These are phyloP conservation scores for Ctenicera cuprea DNA, from an alignment of 2,888 invertebrate genomes.

Conservation along the genomic window DNA sequence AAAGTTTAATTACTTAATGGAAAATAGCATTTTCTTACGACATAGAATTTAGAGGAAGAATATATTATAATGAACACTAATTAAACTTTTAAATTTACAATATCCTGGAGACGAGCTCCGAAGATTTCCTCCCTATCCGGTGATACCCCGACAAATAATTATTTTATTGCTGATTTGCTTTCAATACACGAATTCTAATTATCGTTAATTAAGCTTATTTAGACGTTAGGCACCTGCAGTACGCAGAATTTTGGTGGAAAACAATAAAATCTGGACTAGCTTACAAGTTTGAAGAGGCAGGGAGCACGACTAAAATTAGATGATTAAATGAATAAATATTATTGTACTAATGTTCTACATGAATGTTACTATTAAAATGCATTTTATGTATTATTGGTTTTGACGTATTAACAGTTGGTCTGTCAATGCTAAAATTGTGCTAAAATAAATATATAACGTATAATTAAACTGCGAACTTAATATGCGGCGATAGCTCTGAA, in stretches of 20 bases:
- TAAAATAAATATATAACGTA: no score
- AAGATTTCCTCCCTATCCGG: slow-evolving; percentile 14
- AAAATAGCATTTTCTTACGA: slow-evolving; percentile 40
- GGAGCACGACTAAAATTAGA: no score
- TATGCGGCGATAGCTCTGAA: no score
- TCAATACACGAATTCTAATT: slow-evolving; percentile 18
- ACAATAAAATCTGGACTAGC: background rate
- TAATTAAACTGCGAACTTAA: no score
- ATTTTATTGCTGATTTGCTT: slow-evolving; percentile 26
- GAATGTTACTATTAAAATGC: no score
- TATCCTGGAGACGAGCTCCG: slow-evolving; percentile 8
- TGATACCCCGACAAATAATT: slow-evolving; percentile 37
- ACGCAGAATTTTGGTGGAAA: background rate
- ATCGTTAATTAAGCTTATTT: slow-evolving; percentile 19
- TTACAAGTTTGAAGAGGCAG: no score
- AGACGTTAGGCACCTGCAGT: background rate
- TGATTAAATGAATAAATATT: no score
- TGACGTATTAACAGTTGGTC: no score
- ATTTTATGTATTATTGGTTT: no score
- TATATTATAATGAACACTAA: slow-evolving; percentile 45
- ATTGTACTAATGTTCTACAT: no score
- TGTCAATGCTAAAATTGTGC: no score
- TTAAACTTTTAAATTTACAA: slow-evolving; percentile 47
- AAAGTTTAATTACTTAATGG: slow-evolving; percentile 47
- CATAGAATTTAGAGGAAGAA: slow-evolving; percentile 36